A percentile compares a stretch with the other conserved stretches of the same genome.
Conservation (phyloP, 2,888 invertebrate genomes). For the Ornithoptera priamus region DNA sequence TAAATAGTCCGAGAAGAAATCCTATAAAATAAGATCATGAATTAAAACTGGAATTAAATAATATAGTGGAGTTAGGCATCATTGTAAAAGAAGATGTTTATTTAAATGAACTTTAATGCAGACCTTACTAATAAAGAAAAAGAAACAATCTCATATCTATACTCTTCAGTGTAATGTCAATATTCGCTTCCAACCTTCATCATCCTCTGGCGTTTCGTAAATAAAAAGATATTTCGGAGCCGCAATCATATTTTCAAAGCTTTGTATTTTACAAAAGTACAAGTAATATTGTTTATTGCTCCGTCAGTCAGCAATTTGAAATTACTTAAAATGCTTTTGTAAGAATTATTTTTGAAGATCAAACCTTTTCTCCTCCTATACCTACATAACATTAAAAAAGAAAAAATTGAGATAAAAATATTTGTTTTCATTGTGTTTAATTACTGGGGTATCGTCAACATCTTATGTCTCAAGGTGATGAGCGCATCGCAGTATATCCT, state of each 20-base stretch:
- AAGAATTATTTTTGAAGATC: not conserved
- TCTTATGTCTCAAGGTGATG: too few species aligned
- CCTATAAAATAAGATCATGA: too few species aligned
- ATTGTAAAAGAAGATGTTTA: too few species aligned
- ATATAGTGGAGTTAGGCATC: too few species aligned
- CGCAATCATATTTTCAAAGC: slow-evolving; percentile 11
- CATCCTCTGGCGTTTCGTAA: slow-evolving; percentile 14
- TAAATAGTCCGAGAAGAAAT: not conserved
- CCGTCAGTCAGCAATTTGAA: slow-evolving; percentile 8
- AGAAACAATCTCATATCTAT: not conserved
- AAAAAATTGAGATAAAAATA: too few species aligned
- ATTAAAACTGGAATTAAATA: too few species aligned
- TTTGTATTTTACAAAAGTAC: slow-evolving; percentile 12
- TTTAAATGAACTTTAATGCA: not conserved
- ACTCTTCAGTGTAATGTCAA: slow-evolving; percentile 16
- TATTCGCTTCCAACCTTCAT: slow-evolving; percentile 19
- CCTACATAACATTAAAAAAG: too few species aligned
- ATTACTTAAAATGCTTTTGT: slow-evolving; percentile 13
- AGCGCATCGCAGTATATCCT: too few species aligned
- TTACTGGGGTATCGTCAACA: too few species aligned
- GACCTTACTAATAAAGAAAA: not conserved
- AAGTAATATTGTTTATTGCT: slow-evolving; percentile 8
- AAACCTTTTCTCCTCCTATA: not conserved
- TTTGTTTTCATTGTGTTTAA: too few species aligned
- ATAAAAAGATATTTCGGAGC: slow-evolving; percentile 19